phyloP scores from a whole-genome alignment of 2,113 vertebrate genomes.

The Grallaria varia region DNA sequence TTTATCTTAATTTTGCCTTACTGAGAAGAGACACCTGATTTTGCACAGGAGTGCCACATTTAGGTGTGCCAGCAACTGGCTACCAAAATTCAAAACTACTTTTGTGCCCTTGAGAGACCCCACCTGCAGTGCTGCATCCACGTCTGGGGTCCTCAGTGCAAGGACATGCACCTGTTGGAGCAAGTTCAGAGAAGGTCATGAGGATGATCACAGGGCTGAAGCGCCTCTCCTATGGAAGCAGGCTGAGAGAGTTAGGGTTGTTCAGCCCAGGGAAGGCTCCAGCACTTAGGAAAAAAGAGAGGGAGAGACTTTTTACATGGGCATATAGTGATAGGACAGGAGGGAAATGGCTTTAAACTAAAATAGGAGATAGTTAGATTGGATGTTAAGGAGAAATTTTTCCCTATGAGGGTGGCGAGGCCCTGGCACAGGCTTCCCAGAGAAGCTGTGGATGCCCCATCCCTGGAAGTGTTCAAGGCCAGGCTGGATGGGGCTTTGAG shows the following conservation, averaged over 20 bases:
- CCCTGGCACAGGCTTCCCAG: background rate
- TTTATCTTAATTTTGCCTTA: background rate
- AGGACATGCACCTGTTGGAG: background rate
- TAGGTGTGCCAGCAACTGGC: background rate
- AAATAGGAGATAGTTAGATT: background rate
- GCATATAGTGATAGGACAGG: background rate
- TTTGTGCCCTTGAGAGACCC: background rate
- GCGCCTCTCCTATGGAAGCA: background rate
- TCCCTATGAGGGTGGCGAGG: background rate
- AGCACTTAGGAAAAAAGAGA: background rate
- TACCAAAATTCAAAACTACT: background rate
- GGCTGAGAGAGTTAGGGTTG: background rate
- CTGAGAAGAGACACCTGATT: background rate
- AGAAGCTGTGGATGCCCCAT: background rate
- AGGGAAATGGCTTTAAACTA: background rate
- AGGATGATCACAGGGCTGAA: background rate
- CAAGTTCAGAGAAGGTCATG: background rate
- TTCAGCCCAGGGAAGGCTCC: background rate
- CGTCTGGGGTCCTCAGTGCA: background rate
- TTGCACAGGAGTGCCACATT: background rate
- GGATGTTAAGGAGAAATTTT: background rate
- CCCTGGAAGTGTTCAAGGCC: background rate
- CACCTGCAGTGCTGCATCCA: background rate
- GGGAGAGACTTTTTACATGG: background rate
- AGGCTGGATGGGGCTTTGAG: background rate